Conservation (phyloP, 2,888 invertebrate genomes). For the Brachylomia viminalis region DNA sequence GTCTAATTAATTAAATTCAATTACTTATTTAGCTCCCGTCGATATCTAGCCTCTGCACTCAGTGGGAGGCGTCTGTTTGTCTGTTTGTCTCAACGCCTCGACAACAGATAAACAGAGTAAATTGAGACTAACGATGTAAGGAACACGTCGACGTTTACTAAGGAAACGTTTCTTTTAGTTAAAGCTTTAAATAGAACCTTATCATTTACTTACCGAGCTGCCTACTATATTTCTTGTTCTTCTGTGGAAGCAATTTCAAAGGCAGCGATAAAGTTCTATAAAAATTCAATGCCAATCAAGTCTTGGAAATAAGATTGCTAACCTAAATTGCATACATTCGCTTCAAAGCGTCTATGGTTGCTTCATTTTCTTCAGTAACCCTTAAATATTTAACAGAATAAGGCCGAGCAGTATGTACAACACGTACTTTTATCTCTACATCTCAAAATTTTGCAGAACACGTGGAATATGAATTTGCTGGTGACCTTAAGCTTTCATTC, state of each 20-base stretch:
- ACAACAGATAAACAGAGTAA: slow-evolving; percentile 43
- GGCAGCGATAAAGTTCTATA: not conserved
- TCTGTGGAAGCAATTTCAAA: not conserved
- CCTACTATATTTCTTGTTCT: not conserved
- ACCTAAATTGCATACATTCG: slow-evolving; percentile 22
- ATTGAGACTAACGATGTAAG: slow-evolving; percentile 55
- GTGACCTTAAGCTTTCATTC: slow-evolving; percentile 38
- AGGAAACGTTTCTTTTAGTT: slow-evolving; percentile 40
- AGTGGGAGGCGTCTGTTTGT: slow-evolving; percentile 55
- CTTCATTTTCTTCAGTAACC: slow-evolving; percentile 19
- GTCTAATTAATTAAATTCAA: slow-evolving; percentile 71
- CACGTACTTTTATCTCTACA: slow-evolving; percentile 39
- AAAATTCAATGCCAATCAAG: slow-evolving; percentile 24
- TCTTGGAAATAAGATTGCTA: slow-evolving; percentile 14
- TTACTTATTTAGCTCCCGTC: slow-evolving; percentile 65
- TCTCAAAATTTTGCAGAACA: slow-evolving; percentile 25
- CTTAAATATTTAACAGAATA: slow-evolving; percentile 26
- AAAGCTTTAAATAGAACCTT: slow-evolving; percentile 16
- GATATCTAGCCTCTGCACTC: slow-evolving; percentile 47
- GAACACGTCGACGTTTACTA: slow-evolving; percentile 29
- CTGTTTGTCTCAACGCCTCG: slow-evolving; percentile 47
- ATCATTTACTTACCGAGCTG: slow-evolving; percentile 3
- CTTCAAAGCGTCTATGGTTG: not conserved
- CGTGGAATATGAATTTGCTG: slow-evolving; percentile 34
- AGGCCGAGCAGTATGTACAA: slow-evolving; percentile 13